Base-by-base conservation (phyloP, 2,888 invertebrate genomes). In the Orchestes rusci region DNA sequence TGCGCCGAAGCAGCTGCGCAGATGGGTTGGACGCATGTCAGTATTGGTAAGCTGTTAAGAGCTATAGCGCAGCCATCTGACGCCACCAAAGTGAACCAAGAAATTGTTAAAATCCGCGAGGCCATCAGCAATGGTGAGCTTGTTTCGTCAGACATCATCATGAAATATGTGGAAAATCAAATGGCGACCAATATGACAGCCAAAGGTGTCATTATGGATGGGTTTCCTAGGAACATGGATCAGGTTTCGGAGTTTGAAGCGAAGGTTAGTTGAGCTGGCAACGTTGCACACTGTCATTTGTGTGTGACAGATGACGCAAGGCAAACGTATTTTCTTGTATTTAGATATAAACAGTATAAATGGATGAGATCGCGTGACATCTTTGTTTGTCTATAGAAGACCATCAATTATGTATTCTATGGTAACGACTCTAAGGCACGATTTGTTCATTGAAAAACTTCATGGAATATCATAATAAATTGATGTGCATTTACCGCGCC, bases 221-320 rank as follows among this genome's bases (percentile, higher is more conserved):
- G 96, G 0, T 97, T 88, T 66, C 97, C 97, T 0, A 73, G 96
- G 43, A 92, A 94, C 60, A 71, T 92, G 63, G 80, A 82, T 36
- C 96, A 97, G 72, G 84, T 90, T 55, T 76, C 80, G 39, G 79
- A 82, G 60, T 97, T 96, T 66, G 90, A 97, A 69, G 79, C 75
- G 43, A 89, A 91, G 80, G 95, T 94, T 59, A 51, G 49, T 40
- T 12, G 30, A 7, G 23, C 23, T 7, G n/a, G 31, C n/a, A 8
- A 31, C n/a, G 2, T n/a, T n/a, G n/a, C 5, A 28, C 38, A 16
- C 29, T 38, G 27, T 38, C 4, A 12, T 12, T 30, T 30, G 8
- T 30, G 5, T 30, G 29, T 30, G n/a, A 7, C n/a, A n/a, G n/a
- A n/a, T n/a, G n/a, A n/a, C n/a, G n/a, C n/a, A n/a, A n/a, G n/a